Conservation (phyloP, 2,888 invertebrate genomes). For the Uropetala carovei region DNA sequence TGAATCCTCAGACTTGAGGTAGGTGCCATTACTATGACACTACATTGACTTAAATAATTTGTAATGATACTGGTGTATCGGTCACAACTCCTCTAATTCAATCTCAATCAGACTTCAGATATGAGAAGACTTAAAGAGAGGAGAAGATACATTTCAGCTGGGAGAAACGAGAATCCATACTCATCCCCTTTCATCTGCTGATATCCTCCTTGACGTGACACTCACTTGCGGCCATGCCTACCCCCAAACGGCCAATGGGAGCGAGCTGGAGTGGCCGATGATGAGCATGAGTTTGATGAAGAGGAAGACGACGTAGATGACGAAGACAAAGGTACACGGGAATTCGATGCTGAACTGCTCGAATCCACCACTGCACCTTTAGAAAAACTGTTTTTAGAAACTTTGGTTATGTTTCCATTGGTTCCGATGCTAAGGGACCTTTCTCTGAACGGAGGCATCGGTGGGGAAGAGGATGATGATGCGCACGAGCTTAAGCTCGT, state of each 20-base stretch:
- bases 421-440: slow-evolving; percentile 74
- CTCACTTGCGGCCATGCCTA: slow-evolving; percentile 41
- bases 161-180: not conserved
- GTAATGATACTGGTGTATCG: not conserved
- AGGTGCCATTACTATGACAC: slow-evolving; percentile 19
- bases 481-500: slow-evolving; percentile 75
- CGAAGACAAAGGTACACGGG: slow-evolving; percentile 6
- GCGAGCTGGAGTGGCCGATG: slow-evolving; percentile 41
- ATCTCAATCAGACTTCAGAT: not conserved
- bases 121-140: not conserved
- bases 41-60: slow-evolving; percentile 19
- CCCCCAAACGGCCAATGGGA: slow-evolving; percentile 40
- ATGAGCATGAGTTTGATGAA: slow-evolving; percentile 39
- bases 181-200: not conserved
- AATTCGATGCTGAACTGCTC: not conserved
- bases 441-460: slow-evolving; percentile 72
- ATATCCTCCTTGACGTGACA: not conserved
- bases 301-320: slow-evolving; percentile 42
- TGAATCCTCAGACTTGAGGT: slow-evolving; percentile 47
- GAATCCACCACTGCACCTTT: not conserved
- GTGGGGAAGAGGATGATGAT: slow-evolving; percentile 73
- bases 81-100: not conserved
- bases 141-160: not conserved
- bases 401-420: slow-evolving; percentile 70
- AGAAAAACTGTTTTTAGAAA: slow-evolving; percentile 15